These are phyloP conservation scores for Centruroides vittatus DNA, from an alignment of 1,140 invertebrate genomes.

Conservation along the genomic window DNA sequence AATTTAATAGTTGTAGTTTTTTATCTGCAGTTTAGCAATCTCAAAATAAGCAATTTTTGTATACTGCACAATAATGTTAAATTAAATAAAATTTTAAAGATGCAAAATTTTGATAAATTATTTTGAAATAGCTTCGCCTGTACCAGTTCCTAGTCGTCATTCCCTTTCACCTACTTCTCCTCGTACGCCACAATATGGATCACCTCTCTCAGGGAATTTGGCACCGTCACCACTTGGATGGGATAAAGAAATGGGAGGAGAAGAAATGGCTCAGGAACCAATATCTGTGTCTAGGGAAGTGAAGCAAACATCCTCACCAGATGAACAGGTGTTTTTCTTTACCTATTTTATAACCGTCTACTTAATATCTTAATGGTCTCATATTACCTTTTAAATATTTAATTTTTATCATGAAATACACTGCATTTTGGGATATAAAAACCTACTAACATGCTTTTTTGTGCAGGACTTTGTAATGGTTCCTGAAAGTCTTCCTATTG, in stretches of 20 bases:
- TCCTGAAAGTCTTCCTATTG: conserved; percentile 21
- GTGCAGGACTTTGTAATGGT: conserved; percentile 31
- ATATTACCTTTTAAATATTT: too few species aligned
- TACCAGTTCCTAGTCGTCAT: conserved; percentile 25
- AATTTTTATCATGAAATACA: too few species aligned
- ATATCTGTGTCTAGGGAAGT: neutral
- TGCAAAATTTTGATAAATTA: too few species aligned
- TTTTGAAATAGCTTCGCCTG: conserved; percentile 24
- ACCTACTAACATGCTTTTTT: neutral
- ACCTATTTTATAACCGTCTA: neutral
- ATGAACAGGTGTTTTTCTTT: conserved; percentile 5
- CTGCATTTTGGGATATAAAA: too few species aligned
- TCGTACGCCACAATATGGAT: neutral
- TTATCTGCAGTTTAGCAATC: too few species aligned
- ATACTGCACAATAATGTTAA: too few species aligned
- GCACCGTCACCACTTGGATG: neutral
- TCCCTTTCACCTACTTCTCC: conserved; percentile 4
- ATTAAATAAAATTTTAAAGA: too few species aligned
- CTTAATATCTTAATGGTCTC: too few species aligned
- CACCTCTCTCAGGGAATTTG: neutral
- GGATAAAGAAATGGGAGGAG: conserved; percentile 7
- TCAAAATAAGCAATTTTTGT: too few species aligned
- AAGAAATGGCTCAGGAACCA: conserved; percentile 9
- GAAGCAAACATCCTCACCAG: conserved; percentile 4
- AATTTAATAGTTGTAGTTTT: too few species aligned